Evolutionary conservation across 1,140 invertebrate species (phyloP).

Genomic region (Notospermus geniculatus): DNA sequence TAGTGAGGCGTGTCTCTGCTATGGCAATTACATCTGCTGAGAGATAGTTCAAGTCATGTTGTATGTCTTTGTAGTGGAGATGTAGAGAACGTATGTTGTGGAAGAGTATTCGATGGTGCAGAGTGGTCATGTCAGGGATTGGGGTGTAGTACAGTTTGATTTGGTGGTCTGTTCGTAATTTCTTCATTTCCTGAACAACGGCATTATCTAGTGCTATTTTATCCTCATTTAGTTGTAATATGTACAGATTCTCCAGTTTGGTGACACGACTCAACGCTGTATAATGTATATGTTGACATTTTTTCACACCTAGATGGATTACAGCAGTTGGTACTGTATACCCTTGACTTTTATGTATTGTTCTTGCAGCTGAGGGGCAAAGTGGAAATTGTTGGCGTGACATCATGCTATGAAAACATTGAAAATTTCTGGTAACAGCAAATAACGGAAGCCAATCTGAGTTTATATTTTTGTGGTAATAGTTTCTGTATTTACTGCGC

Average conservation of each 20-base stretch:
- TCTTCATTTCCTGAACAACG: constrained; percentile 3
- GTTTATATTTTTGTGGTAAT: neutral
- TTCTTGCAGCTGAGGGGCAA: neutral
- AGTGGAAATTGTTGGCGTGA: neutral
- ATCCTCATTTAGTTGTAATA: neutral
- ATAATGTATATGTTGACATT: neutral
- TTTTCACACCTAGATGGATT: neutral
- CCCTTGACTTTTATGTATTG: too few species aligned
- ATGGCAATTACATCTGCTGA: neutral
- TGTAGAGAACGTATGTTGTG: neutral
- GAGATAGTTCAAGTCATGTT: neutral
- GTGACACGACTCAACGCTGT: neutral
- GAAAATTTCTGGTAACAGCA: neutral
- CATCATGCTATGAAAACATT: neutral
- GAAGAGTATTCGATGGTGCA: neutral
- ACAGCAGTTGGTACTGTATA: neutral
- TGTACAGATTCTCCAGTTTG: neutral
- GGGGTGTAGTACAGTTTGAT: neutral
- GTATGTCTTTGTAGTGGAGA: neutral
- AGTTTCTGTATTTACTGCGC: neutral
- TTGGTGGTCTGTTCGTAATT: neutral
- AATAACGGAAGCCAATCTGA: neutral
- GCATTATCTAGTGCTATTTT: neutral
- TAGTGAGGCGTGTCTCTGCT: neutral
- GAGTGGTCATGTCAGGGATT: neutral